Conservation (phyloP, 2,888 invertebrate species). For the Glyphotaelius pellucidus region DNA sequence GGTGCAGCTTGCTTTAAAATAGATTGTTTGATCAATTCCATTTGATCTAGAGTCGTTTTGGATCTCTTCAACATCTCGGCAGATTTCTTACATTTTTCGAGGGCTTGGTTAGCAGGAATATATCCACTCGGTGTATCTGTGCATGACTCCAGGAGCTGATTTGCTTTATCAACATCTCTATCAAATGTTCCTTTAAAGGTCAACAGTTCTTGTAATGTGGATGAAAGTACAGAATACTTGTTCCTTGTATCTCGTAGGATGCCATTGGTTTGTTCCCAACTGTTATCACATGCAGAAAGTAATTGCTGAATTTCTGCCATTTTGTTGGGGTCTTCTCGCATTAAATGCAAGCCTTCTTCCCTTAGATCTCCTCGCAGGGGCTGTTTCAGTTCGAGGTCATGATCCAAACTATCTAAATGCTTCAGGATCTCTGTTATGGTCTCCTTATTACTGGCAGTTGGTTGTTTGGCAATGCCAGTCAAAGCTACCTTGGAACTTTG, state of each 20-base stretch:
- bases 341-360: constrained; percentile 86
- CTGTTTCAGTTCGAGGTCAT: constrained; percentile 78
- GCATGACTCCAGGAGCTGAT: constrained; percentile 80
- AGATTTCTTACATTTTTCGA: constrained; percentile 87
- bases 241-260: constrained; percentile 85
- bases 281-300: constrained; percentile 85
- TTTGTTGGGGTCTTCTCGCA: constrained; percentile 89
- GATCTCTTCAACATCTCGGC: constrained; percentile 86
- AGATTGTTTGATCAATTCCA: constrained; percentile 86
- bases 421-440: constrained; percentile 76
- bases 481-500: constrained; percentile 78
- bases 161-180: constrained; percentile 83
- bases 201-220: constrained; percentile 85
- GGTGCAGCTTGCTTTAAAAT: constrained; percentile 83
- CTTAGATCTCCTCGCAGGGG: constrained; percentile 84
- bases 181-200: constrained; percentile 85
- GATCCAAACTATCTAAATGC: constrained; percentile 77
- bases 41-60: constrained; percentile 86
- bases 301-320: constrained; percentile 89
- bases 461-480: constrained; percentile 77
- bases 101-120: constrained; percentile 82
- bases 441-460: constrained; percentile 74
- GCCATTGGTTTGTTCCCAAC: constrained; percentile 88
- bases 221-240: constrained; percentile 84
- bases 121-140: constrained; percentile 84